Conservation (phyloP, 2,888 invertebrate species). For the Thymelicus acteon region DNA sequence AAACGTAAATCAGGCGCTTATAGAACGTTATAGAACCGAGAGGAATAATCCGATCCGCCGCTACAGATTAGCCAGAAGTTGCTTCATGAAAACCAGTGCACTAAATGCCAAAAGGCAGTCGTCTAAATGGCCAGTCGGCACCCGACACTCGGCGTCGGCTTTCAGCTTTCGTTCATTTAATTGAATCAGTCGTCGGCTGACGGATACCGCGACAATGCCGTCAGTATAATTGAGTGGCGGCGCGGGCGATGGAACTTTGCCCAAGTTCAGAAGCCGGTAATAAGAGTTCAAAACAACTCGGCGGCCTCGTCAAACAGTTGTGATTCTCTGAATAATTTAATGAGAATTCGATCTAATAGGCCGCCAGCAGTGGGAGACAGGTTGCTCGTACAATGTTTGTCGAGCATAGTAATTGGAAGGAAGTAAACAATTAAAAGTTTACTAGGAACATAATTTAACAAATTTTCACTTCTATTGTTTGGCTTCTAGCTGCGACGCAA, state of each 20-base stretch:
- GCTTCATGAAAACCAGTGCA: too few relatives aligned
- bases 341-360: background rate
- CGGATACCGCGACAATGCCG: conserved; percentile 5
- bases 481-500: background rate
- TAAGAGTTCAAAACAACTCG: conserved; percentile 13
- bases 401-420: background rate
- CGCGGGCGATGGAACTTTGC: conserved; percentile 1
- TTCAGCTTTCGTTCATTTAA: background rate
- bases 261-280: conserved; percentile 17
- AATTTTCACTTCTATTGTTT: background rate
- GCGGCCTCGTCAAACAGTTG: background rate
- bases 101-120: too few relatives aligned
- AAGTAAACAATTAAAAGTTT: conserved; percentile 5
- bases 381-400: background rate
- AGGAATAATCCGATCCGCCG: too few relatives aligned
- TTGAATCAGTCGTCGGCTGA: conserved; percentile 8
- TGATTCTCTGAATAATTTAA: background rate
- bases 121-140: too few relatives aligned
- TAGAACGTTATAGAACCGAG: too few relatives aligned
- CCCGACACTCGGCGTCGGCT: too few relatives aligned
- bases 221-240: conserved; percentile 20
- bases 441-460: background rate
- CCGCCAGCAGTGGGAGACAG: background rate
- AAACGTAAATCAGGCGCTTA: too few relatives aligned
- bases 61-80: too few relatives aligned